Evolutionary conservation across 2,888 invertebrate genomes (phyloP), one percentile per base, ranked within the genome.

Genomic region (Troides oblongomaculatus): DNA sequence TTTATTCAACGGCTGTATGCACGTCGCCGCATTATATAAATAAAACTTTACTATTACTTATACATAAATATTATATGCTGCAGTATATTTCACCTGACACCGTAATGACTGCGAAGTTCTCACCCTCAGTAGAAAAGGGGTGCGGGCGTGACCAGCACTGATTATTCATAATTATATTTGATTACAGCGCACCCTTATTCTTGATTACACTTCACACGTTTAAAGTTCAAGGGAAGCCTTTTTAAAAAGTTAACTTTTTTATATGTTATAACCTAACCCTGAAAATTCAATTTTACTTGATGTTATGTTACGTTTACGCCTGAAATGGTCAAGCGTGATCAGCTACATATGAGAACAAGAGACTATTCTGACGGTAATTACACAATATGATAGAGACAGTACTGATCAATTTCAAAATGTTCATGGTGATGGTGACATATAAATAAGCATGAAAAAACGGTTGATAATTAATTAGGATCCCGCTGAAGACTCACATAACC

Each of bases 81-180:
- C 63, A 63, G 36, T 43, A 59, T 64, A 64, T 68, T 56, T 39
- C 43, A 14, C 43, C 21, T 66, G 70, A 59, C 63, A 64, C 53
- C 12, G 43, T 70, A 70, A 70, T 70, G 70, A 66, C 66, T 70
- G 66, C 70, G 59, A 70, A 70, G 62, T 66, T 70, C 66, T 70
- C 43, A 57, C 62, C n/a, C 62, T 69, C 62, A 69, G 65, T 65
- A 69, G 12, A 58, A 36, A 23, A 64, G 21, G 69, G 61, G 69
- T 61, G 64, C 59, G 50, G 21, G 69, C 69, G 65, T 66, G 69
- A 66, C 62, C 57, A 50, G 30, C 23, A 30, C 36, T 69, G 46
- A 69, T 69, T 69, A 66, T 60, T 69, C 57, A 62, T 69, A 69
- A 58, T 68, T 62, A 62, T 69, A 69, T 69, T 69, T 69, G 69